Evolutionary conservation across 1,140 invertebrate species (phyloP), one percentile per base, ranked within the genome.

Genomic region (Triops cancriformis): DNA sequence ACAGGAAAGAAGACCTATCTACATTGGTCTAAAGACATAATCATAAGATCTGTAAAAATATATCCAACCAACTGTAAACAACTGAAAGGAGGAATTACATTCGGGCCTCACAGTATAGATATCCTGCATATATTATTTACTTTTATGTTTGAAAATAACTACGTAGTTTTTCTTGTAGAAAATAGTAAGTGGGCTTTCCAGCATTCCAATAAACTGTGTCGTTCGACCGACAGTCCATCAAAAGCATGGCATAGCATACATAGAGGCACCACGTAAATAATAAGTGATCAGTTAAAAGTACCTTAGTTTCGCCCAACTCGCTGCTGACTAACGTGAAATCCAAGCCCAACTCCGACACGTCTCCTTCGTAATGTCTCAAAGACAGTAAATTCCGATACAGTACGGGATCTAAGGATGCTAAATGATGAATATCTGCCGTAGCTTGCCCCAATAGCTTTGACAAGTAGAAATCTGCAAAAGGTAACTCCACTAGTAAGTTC

Each of bases 291-390:
- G 27, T 73, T 41, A 73, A 18, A 76, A 81, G 84, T 83, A 92
- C 90, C 83, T 91, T 89, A 37, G 93, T 94, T 85, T 97, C 93
- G 0, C 97, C 96, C 37, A 98, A 87, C 83, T 97, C 94, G 82
- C 94, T 93, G 79, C 90, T 93, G 26, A 95, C 88, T 11, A 97
- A 89, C 0, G 96, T 97, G 83, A 98, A 99, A 86, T 98, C 96
- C n/a, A 99, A 85, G 4, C 87, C 88, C 31, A 95, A 83, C 83
- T 94, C 92, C 10, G 89, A 87, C 3, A 94, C 92, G 83, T 94
- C 92, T 11, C 90, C 90, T 18, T 90, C 86, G 82, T 93, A 94
- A 80, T 92, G 91, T 82, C 95, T 94, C 31, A 98, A 86, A 82
- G 91, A 94, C 1, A 98, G 84, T 11, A 99, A 85, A 85, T 98